phyloP scores from a whole-genome alignment of 2,888 invertebrate genomes.

The Acleris literana region DNA sequence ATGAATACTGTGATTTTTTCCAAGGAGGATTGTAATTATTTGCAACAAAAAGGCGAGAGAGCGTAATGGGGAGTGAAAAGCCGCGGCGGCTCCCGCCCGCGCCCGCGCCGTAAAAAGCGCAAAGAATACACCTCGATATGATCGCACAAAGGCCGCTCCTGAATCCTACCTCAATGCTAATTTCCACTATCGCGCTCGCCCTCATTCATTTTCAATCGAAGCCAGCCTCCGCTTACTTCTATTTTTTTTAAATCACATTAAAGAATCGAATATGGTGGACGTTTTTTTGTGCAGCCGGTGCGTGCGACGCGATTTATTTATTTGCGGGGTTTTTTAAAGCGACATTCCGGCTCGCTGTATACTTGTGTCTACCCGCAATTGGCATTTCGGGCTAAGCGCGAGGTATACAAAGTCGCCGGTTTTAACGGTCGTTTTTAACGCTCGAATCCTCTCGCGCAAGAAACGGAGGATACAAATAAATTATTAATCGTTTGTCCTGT shows the following conservation, averaged over 20 bases:
- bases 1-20: conserved; percentile 51
- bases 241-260: conserved; percentile 82
- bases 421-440: conserved; percentile 84
- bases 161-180: conserved; percentile 83
- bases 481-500: conserved; percentile 85
- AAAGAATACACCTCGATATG: conserved; percentile 84
- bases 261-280: conserved; percentile 82
- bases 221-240: conserved; percentile 76
- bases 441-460: conserved; percentile 76
- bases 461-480: conserved; percentile 82
- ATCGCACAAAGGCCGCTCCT: conserved; percentile 83
- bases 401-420: conserved; percentile 81
- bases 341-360: conserved; percentile 83
- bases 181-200: conserved; percentile 83
- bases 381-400: conserved; percentile 82
- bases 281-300: conserved; percentile 76
- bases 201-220: conserved; percentile 84
- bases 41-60: conserved; percentile 75
- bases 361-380: conserved; percentile 83
- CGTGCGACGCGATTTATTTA: conserved; percentile 83
- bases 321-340: conserved; percentile 81
- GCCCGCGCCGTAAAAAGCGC: conserved; percentile 80
- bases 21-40: conserved; percentile 72
- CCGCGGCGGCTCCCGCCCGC: conserved; percentile 54
- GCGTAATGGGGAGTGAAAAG: conserved; percentile 75